These are phyloP conservation scores for Nymphalis c-album DNA, from an alignment of 2,888 invertebrate species.

Conservation along the genomic window DNA sequence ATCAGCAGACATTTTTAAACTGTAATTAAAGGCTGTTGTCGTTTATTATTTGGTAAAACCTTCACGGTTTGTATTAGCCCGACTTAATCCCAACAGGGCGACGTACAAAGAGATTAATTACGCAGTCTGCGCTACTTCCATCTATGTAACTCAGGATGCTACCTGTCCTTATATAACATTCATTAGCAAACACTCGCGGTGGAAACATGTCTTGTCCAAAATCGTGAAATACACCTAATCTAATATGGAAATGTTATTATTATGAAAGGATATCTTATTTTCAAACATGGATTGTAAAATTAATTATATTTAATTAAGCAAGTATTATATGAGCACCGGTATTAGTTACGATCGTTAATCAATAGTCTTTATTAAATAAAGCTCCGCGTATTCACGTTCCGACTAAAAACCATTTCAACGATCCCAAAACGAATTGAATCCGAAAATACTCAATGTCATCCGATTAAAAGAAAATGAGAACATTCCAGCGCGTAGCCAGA, in stretches of 20 bases:
- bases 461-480: constrained; percentile 66
- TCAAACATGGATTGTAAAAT: neutral
- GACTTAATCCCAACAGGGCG: constrained; percentile 32
- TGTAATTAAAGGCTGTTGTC: constrained; percentile 4
- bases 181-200: constrained; percentile 49
- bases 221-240: constrained; percentile 37
- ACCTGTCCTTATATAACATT: constrained; percentile 54
- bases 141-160: constrained; percentile 25
- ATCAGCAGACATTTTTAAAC: neutral
- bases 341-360: neutral
- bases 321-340: neutral
- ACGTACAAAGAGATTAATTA: constrained; percentile 28
- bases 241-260: constrained; percentile 44
- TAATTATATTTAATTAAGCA: neutral
- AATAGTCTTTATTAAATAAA: neutral
- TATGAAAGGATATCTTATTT: constrained; percentile 10
- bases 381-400: constrained; percentile 31
- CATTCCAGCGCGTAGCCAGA: constrained; percentile 60
- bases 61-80: constrained; percentile 23
- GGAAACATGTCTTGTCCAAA: constrained; percentile 46
- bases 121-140: constrained; percentile 24
- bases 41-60: constrained; percentile 15
- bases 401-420: constrained; percentile 38
- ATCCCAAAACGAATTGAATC: constrained; percentile 55
- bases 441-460: constrained; percentile 55